Evolutionary conservation across 1,140 invertebrate genomes (phyloP), one percentile per base, ranked within the genome.

Genomic region (Bombus waltoni): DNA sequence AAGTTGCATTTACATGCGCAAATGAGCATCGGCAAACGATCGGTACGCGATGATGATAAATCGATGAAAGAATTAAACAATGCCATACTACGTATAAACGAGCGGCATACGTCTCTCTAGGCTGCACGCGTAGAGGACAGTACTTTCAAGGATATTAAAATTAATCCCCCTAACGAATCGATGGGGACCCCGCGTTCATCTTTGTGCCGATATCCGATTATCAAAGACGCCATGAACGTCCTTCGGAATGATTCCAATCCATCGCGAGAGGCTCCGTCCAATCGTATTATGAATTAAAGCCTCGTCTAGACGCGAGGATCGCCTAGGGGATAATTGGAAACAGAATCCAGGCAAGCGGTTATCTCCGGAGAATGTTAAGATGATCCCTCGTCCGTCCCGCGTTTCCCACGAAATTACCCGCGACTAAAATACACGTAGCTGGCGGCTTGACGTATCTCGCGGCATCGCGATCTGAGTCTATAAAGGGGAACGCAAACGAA

Each of bases 241-340:
- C 42, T 38, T 10, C 35, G 40, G 42, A 32, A 83, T 62, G 66
- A 80, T 71, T 84, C 75, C 22, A 44, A 84, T 84, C 68, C 53
- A 68, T 28, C 32, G 47, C 53, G 68, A n/a, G 66, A 62, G 40
- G 35, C 83, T 22, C 42, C 25, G 83, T 59, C 40, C 76, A 80
- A 85, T 80, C 76, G 83, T 80, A 85, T 85, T 85, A 85, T 72
- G 32, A 85, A 85, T 85, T 85, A 85, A 85, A 59, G 66, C 76
- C 66, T 38, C 76, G 76, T 72, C 83, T 84, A 84, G 83, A 80
- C 53, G 53, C 75, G 65, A 32, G 65, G 74, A 70, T 84, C 82
- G 47, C 38, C 75, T 57, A 1, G 40, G 75, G 66, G 47, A 84
- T 84, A 84, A 84, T 84, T 84, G 82, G 75, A 72, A 79, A 71